phyloP scores from a whole-genome alignment of 64 coral and sea anemone genomes.

The Trachythela sp. region DNA sequence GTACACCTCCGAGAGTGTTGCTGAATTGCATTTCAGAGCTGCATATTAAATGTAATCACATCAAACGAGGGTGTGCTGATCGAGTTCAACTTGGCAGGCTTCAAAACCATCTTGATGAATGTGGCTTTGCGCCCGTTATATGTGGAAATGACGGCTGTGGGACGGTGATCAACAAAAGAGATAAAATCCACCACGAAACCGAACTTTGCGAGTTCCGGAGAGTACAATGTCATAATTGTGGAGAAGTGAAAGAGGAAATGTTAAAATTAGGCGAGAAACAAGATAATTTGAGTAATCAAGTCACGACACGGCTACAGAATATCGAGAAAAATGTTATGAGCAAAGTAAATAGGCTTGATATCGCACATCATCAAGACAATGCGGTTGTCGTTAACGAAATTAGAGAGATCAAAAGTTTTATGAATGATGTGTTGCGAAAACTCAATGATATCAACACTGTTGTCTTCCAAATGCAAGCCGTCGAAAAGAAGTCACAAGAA shows the following conservation, averaged over 20 bases:
- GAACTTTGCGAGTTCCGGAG: background rate
- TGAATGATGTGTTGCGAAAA: no score
- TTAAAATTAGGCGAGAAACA: no score
- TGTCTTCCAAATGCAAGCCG: no score
- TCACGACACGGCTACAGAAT: no score
- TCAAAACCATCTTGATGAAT: background rate
- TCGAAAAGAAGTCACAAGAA: no score
- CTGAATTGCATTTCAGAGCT: background rate
- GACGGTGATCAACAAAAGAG: background rate
- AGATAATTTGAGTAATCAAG: no score
- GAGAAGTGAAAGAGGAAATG: background rate
- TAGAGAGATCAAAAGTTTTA: no score
- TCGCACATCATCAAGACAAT: no score
- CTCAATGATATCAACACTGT: no score
- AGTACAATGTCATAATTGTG: background rate
- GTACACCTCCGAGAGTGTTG: background rate
- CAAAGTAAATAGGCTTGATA: no score
- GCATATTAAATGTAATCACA: background rate
- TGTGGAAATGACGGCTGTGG: background rate
- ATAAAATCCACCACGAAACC: background rate
- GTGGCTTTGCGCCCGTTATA: background rate
- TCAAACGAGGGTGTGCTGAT: background rate
- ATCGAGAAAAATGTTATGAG: no score
- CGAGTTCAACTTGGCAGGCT: background rate
- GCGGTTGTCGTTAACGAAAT: no score